Percentiles rank a stretch among this genome's conserved stretches.
phyloP scores from a whole-genome alignment of 30 jellyfish, hydroid and myxozoan species.

The Hydra vulgaris region DNA sequence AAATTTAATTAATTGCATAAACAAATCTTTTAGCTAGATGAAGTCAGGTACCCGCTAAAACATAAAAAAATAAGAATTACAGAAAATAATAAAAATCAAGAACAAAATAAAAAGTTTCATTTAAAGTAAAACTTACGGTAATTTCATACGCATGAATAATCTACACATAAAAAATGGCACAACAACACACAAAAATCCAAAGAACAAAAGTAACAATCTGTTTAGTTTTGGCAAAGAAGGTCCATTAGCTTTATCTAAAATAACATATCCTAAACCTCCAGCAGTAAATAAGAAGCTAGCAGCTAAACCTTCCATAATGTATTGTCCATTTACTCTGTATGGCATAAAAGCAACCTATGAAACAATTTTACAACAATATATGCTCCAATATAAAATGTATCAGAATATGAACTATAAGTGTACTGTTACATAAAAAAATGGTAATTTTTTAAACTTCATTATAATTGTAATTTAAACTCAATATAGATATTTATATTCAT shows the following conservation, averaged over 20 bases:
- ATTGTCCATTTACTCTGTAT: conserved; percentile 94
- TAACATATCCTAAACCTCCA: conserved; percentile 92
- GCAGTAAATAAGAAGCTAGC: conserved; percentile 82
- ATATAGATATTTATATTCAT: no score
- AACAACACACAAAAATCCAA: conserved; percentile 74
- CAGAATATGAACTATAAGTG: background rate
- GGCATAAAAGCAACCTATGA: conserved; percentile 96
- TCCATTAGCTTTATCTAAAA: conserved; percentile 90
- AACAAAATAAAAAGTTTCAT: background rate
- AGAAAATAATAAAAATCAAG: background rate
- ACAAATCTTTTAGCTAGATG: background rate
- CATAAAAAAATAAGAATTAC: background rate
- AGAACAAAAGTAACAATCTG: conserved; percentile 68
- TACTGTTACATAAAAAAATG: no score
- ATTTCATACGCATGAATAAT: conserved; percentile 89
- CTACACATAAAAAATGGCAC: conserved; percentile 92
- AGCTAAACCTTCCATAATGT: conserved; percentile 96
- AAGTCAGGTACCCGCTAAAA: conserved; percentile 35
- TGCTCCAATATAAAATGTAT: no score
- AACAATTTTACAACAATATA: background rate
- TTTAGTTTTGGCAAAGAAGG: conserved; percentile 88
- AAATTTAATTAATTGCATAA: background rate
- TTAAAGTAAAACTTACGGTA: conserved; percentile 61
- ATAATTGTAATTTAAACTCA: no score
- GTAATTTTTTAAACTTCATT: no score